phyloP scores from a whole-genome alignment of 2,888 invertebrate species.

The Corbicula japonica region DNA sequence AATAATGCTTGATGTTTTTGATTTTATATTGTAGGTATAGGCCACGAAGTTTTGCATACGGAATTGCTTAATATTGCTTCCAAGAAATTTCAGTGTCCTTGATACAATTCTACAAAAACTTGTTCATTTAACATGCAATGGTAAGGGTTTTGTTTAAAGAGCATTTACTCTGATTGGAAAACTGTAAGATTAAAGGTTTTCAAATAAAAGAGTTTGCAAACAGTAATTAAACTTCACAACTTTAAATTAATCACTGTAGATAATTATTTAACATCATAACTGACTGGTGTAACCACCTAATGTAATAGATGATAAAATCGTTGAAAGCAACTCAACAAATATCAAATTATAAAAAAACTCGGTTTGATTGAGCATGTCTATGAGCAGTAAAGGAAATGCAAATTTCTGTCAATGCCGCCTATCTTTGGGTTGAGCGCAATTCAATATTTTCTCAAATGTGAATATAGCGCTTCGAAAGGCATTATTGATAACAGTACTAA shows the following conservation, averaged over 20 bases:
- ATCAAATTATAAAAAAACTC: too few relatives aligned
- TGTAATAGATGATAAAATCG: neutral
- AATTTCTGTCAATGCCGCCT: too few relatives aligned
- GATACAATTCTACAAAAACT: slow-evolving; percentile 21
- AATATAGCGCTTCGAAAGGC: too few relatives aligned
- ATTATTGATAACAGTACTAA: too few relatives aligned
- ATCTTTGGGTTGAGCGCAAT: too few relatives aligned
- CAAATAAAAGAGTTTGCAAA: neutral
- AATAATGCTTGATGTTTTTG: too few relatives aligned
- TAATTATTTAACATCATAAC: neutral
- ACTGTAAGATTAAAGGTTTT: neutral
- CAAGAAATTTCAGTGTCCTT: slow-evolving; percentile 16
- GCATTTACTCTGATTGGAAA: neutral
- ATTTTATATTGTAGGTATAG: too few relatives aligned
- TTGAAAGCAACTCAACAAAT: neutral
- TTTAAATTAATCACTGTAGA: neutral
- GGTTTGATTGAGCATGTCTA: too few relatives aligned
- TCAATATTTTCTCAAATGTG: too few relatives aligned
- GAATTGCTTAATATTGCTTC: slow-evolving; percentile 1
- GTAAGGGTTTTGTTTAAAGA: slow-evolving; percentile 1
- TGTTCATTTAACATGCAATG: slow-evolving; percentile 24
- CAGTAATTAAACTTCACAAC: neutral
- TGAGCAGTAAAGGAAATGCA: too few relatives aligned
- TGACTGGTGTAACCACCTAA: neutral
- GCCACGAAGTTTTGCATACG: neutral